Percentiles rank a stretch among this genome's conserved stretches.
These are phyloP conservation scores for Urocyon cinereoargenteus DNA, from an alignment of 2,797 vertebrate species.

Conservation along the genomic window DNA sequence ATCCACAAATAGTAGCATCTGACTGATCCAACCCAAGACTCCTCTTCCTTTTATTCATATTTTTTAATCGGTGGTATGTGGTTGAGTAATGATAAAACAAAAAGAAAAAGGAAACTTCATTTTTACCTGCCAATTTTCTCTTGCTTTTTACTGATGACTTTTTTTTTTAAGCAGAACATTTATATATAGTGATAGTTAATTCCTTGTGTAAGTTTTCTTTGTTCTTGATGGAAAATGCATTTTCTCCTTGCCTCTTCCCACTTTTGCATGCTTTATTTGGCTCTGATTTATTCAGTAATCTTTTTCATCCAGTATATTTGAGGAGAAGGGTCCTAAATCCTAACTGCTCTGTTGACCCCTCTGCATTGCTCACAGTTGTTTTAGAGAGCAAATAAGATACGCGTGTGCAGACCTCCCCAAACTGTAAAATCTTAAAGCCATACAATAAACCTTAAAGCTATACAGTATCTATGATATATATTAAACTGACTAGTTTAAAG, in stretches of 20 bases:
- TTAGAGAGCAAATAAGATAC: constrained; percentile 9
- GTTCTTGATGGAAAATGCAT: constrained; percentile 68
- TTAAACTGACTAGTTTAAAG: background rate
- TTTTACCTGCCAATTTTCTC: constrained; percentile 69
- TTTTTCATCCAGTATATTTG: background rate
- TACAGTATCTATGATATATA: background rate
- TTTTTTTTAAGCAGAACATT: constrained; percentile 57
- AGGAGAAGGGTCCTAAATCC: background rate
- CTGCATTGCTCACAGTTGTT: constrained; percentile 4
- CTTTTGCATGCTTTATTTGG: constrained; percentile 53
- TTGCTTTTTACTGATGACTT: constrained; percentile 40
- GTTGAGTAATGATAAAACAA: constrained; percentile 59
- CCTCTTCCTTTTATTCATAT: constrained; percentile 57
- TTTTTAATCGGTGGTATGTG: constrained; percentile 35
- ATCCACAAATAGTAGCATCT: constrained; percentile 68
- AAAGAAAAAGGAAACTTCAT: constrained; percentile 44
- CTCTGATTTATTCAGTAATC: constrained; percentile 60
- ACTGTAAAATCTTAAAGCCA: background rate
- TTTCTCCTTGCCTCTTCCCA: constrained; percentile 60
- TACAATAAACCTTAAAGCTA: background rate
- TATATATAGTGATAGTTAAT: constrained; percentile 66
- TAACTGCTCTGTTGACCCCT: background rate
- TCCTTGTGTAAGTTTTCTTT: constrained; percentile 62
- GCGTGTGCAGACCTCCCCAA: background rate
- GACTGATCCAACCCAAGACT: constrained; percentile 56